Base-by-base conservation (phyloP, 2,888 invertebrate species). In the Dryobota labecula region DNA sequence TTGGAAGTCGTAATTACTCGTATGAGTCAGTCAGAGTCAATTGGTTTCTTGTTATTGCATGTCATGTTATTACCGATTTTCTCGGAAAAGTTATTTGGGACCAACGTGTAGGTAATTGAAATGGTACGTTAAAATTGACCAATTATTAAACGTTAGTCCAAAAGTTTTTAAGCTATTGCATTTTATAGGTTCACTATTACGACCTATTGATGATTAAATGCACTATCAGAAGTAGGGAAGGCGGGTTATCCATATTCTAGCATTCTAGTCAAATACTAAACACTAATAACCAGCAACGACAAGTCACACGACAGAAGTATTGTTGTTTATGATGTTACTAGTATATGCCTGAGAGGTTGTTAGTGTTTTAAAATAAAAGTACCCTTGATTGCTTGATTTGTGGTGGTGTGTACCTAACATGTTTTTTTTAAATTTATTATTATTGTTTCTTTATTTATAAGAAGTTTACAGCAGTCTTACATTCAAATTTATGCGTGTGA, bases 21-120 rank as follows among this genome's bases (percentile, higher is more conserved):
- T n/a, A 62, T 56, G 51, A 67, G 43, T 58, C 57, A 67, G 45
- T 47, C 11, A 3, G 36, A 63, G 47, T 53, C 45, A 56, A 69
- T 78, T 66, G 18, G 51, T 49, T 77, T 66, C 45, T 33, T 63
- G 61, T 71, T 47, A 54, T 45, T 65, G 33, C 43, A 62, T 56
- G 63, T 43, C 66, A 64, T 67, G 69, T 49, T 77, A 27, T 73
- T 56, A 56, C 47, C 18, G 13, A 24, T 51, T 70, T 64, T 64
- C 47, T 70, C 11, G 36, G 62, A 41, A 70, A 53, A 30, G 6
- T 56, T 70, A 38, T 73, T 64, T 60, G 43, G 4, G 56, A 18
- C 2, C 18, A n/a, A 47, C 15, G n/a, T 47, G 18, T 30, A 15
- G 9, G 20, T 60, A 30, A 30, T n/a, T n/a, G 20, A 15, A 60